phyloP scores from a whole-genome alignment of 2,113 vertebrate genomes.

The Erpornis zantholeuca region DNA sequence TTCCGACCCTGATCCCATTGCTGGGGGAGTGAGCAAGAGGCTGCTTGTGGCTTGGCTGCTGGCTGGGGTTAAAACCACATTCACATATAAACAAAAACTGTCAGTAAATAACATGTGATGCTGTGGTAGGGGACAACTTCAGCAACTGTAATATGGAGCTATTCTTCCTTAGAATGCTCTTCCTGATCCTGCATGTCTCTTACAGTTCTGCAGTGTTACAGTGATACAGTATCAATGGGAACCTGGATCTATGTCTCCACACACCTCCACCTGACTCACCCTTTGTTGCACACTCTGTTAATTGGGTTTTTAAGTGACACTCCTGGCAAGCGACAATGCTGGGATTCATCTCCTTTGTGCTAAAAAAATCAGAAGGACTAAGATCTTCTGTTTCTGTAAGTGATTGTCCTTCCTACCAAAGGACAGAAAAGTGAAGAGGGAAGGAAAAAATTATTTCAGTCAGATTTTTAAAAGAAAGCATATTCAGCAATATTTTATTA shows the following conservation, averaged over 20 bases:
- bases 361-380: not conserved
- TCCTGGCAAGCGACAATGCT: not conserved
- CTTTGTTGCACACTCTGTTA: not conserved
- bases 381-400: not conserved
- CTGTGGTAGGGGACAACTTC: accelerated
- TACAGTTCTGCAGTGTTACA: not conserved
- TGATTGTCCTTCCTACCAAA: not conserved
- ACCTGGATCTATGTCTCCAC: not conserved
- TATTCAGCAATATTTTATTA: not conserved
- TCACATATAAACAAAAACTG: not conserved
- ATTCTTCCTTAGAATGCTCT: not conserved
- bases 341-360: not conserved
- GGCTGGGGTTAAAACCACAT: not conserved
- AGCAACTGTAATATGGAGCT: not conserved
- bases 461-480: not conserved
- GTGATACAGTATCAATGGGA: not conserved
- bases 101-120: not conserved
- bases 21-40: not conserved
- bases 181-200: not conserved
- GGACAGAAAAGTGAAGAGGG: not conserved
- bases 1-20: not conserved
- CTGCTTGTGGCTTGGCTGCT: not conserved
- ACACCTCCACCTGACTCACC: not conserved
- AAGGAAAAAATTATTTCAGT: not conserved
- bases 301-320: not conserved